These are phyloP conservation scores for Elaphurus davidianus DNA, from an alignment of 2,113 vertebrate species.

Conservation along the genomic window DNA sequence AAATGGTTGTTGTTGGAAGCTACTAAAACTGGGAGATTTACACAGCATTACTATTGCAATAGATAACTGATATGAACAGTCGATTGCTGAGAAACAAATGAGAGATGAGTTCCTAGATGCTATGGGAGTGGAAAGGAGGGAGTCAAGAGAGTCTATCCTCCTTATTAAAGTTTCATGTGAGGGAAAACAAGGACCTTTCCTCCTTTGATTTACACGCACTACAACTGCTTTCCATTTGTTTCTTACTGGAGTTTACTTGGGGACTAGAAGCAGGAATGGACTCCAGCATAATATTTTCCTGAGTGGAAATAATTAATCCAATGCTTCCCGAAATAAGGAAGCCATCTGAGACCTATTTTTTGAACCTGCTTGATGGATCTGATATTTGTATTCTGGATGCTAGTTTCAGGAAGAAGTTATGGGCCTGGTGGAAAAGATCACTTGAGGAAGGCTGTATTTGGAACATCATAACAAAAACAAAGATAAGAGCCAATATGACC, in stretches of 20 bases:
- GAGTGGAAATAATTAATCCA: constrained; percentile 72
- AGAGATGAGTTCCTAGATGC: background rate
- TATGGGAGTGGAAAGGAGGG: background rate
- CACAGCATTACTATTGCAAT: background rate
- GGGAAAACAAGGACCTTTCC: background rate
- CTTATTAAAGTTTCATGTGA: background rate
- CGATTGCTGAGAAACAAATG: background rate
- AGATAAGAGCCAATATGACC: background rate
- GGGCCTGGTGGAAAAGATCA: background rate
- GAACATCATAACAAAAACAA: background rate
- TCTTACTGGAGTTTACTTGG: constrained; percentile 28
- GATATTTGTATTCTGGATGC: background rate
- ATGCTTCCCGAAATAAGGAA: constrained; percentile 65
- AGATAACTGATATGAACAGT: background rate
- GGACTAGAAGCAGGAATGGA: constrained; percentile 5
- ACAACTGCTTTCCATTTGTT: background rate
- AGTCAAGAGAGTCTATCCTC: background rate
- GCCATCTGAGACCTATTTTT: constrained; percentile 28
- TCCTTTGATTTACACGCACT: background rate
- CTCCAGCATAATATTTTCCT: constrained; percentile 54
- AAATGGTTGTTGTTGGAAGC: background rate
- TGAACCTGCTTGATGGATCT: constrained; percentile 32
- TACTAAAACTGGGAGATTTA: background rate
- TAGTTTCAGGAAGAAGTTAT: constrained; percentile 32
- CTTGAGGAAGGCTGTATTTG: background rate